Percentiles rank a stretch among this genome's conserved stretches.
Evolutionary conservation across 2,888 invertebrate species (phyloP).

Genomic region (Heterodera filipjevi): DNA sequence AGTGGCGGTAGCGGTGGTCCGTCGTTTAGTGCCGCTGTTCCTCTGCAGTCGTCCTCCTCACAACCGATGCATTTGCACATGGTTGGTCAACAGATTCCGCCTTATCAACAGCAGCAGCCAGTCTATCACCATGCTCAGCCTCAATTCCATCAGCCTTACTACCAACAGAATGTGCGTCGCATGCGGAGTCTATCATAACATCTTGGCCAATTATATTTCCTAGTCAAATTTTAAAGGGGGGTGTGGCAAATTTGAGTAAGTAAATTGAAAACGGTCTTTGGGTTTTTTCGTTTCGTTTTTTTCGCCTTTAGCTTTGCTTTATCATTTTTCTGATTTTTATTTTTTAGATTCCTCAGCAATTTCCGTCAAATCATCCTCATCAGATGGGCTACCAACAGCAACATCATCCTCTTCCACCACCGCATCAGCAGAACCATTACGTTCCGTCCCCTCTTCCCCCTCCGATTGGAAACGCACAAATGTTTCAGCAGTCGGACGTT

Average conservation of each 20-base stretch:
- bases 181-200: too few species aligned
- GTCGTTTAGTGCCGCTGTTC: neutral
- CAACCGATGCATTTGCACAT: conserved; percentile 11
- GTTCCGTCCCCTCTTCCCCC: conserved; percentile 15
- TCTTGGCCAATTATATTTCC: too few species aligned
- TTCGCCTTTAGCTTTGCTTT: neutral
- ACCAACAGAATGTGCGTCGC: too few species aligned
- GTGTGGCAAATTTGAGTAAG: too few species aligned
- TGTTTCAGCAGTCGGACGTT: neutral
- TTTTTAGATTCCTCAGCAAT: neutral
- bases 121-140: neutral
- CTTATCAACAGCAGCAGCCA: conserved; percentile 14
- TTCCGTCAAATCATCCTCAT: conserved; percentile 2
- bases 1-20: neutral
- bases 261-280: too few species aligned
- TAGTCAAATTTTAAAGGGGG: too few species aligned
- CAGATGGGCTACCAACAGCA: neutral
- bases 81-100: neutral
- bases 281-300: too few species aligned
- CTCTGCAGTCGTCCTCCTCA: neutral
- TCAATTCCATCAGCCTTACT: too few species aligned
- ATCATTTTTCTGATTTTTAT: neutral
- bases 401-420: neutral
- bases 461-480: conserved; percentile 31
- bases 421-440: conserved; percentile 27